Evolutionary conservation across 2,113 vertebrate genomes (phyloP).

Genomic region (Emydocephalus ijimae): DNA sequence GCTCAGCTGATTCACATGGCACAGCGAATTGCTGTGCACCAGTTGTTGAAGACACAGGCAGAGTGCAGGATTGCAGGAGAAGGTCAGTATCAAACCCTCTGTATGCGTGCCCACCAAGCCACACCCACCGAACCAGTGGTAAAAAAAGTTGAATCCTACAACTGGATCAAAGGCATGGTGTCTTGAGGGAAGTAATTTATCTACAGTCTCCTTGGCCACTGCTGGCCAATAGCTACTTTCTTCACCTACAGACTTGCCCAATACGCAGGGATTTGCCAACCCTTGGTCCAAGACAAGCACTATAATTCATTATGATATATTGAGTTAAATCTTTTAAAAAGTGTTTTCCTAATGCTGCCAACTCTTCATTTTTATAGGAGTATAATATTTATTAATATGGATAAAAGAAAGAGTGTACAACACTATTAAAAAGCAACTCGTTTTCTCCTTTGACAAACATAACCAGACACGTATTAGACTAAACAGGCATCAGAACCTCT

Average conservation of each 20-base stretch:
- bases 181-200: not conserved
- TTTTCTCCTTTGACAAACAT: not conserved
- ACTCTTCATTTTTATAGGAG: not conserved
- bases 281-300: not conserved
- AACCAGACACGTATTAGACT: not conserved
- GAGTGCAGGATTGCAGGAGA: too few relatives aligned
- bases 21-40: too few relatives aligned
- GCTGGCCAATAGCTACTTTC: not conserved
- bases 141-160: too few relatives aligned
- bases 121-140: too few relatives aligned
- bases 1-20: too few relatives aligned
- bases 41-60: too few relatives aligned
- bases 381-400: constrained; percentile 26
- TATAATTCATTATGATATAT: not conserved
- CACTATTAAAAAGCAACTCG: not conserved
- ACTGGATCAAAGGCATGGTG: not conserved
- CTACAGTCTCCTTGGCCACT: not conserved
- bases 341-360: not conserved
- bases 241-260: not conserved
- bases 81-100: too few relatives aligned
- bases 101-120: too few relatives aligned
- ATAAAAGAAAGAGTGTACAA: not conserved
- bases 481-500: constrained; percentile 55
- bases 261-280: not conserved
- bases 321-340: not conserved